Conservation (phyloP, 2,797 vertebrate species). For the Luscinia luscinia region DNA sequence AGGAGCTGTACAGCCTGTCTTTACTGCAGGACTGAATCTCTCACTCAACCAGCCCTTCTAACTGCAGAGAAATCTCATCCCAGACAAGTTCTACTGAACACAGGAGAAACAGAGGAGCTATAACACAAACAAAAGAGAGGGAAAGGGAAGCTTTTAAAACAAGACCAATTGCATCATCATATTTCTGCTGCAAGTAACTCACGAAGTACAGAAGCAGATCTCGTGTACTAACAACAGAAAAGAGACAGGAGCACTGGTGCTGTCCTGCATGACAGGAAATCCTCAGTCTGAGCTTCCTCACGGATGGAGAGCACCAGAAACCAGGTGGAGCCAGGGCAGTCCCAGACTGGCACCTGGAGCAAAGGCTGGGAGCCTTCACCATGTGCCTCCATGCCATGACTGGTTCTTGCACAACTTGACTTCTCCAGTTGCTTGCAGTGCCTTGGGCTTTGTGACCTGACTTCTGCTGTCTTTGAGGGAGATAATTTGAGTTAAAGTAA, state of each 20-base stretch:
- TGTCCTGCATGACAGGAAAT: background rate
- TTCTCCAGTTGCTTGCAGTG: background rate
- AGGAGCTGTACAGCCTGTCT: background rate
- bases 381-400: fast-evolving
- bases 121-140: background rate
- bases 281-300: background rate
- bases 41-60: background rate
- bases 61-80: background rate
- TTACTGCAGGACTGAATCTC: background rate
- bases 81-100: background rate
- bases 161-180: background rate
- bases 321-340: background rate
- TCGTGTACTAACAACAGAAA: background rate
- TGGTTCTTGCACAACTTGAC: background rate
- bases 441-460: background rate
- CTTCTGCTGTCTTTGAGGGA: background rate
- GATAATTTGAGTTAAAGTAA: background rate
- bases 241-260: background rate
- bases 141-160: background rate
- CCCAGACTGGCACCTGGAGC: background rate
- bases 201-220: background rate
- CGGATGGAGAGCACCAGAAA: background rate
- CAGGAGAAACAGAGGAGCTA: background rate
- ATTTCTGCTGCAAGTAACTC: background rate
- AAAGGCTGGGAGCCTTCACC: background rate